A percentile compares a stretch with the other conserved stretches of the same genome.
phyloP scores from a whole-genome alignment of 2,113 vertebrate genomes.

The Trichechus manatus region DNA sequence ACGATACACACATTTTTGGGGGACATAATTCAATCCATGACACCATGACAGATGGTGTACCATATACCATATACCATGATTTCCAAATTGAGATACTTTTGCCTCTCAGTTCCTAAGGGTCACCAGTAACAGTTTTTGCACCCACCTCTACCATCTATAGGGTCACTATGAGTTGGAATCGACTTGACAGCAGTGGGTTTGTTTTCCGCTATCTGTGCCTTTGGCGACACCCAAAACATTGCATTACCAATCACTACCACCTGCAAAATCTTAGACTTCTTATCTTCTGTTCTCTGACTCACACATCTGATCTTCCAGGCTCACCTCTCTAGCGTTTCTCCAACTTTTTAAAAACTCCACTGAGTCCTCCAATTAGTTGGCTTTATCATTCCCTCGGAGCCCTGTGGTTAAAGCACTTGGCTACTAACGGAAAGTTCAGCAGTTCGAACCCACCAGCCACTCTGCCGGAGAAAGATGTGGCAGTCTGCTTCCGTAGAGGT shows the following conservation, averaged over 20 bases:
- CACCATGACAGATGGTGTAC: not conserved
- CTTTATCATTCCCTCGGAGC: too few species aligned
- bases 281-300: not conserved
- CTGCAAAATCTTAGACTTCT: not conserved
- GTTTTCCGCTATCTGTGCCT: not conserved
- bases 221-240: not conserved
- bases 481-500: too few species aligned
- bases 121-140: not conserved
- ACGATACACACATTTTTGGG: too few species aligned
- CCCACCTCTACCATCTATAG: not conserved
- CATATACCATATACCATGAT: not conserved
- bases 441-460: too few species aligned
- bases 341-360: not conserved
- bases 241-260: not conserved
- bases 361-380: not conserved
- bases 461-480: too few species aligned
- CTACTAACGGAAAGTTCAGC: too few species aligned
- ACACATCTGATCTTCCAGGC: not conserved
- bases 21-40: too few species aligned
- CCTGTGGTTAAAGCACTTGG: too few species aligned
- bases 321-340: not conserved
- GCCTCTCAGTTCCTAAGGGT: not conserved
- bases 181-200: too few species aligned
- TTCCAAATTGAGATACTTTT: not conserved
- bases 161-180: too few species aligned